phyloP scores from a whole-genome alignment of 2,797 vertebrate genomes.

The Eulemur coronatus region DNA sequence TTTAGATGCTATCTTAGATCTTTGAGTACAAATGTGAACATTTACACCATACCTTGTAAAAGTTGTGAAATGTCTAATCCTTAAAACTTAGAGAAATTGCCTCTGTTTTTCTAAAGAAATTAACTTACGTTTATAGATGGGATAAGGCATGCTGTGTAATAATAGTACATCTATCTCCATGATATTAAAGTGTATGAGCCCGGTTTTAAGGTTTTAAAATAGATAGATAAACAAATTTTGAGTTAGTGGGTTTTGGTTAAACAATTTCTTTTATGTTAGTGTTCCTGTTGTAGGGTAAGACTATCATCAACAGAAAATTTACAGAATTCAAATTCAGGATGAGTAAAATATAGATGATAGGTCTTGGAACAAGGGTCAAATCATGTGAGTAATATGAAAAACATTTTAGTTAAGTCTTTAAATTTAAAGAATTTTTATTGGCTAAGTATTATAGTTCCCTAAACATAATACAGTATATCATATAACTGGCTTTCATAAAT shows the following conservation, averaged over 20 bases:
- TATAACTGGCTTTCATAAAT: slow-evolving; percentile 45
- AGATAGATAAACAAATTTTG: slow-evolving; percentile 1
- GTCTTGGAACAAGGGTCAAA: slow-evolving; percentile 58
- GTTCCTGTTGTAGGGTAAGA: slow-evolving; percentile 69
- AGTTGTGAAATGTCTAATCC: slow-evolving; percentile 64
- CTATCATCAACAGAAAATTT: slow-evolving; percentile 68
- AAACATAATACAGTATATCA: slow-evolving; percentile 67
- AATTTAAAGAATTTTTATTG: slow-evolving; percentile 61
- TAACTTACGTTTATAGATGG: slow-evolving; percentile 44
- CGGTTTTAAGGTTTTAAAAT: slow-evolving; percentile 23
- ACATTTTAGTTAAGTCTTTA: slow-evolving; percentile 56
- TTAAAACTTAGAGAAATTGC: slow-evolving; percentile 61
- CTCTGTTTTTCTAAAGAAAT: slow-evolving; percentile 71
- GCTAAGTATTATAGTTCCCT: slow-evolving; percentile 47
- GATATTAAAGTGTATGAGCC: slow-evolving; percentile 53
- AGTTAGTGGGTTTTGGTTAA: slow-evolving; percentile 66
- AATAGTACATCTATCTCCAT: neutral
- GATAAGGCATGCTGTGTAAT: slow-evolving; percentile 39
- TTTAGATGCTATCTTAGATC: slow-evolving; percentile 51
- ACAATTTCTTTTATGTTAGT: slow-evolving; percentile 72
- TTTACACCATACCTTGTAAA: slow-evolving; percentile 68
- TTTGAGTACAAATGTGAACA: slow-evolving; percentile 65
- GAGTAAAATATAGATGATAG: slow-evolving; percentile 53
- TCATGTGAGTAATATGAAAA: slow-evolving; percentile 68
- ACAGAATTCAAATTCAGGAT: slow-evolving; percentile 60